These are phyloP conservation scores for Carabus problematicus DNA, from an alignment of 2,888 invertebrate species.

Conservation along the genomic window DNA sequence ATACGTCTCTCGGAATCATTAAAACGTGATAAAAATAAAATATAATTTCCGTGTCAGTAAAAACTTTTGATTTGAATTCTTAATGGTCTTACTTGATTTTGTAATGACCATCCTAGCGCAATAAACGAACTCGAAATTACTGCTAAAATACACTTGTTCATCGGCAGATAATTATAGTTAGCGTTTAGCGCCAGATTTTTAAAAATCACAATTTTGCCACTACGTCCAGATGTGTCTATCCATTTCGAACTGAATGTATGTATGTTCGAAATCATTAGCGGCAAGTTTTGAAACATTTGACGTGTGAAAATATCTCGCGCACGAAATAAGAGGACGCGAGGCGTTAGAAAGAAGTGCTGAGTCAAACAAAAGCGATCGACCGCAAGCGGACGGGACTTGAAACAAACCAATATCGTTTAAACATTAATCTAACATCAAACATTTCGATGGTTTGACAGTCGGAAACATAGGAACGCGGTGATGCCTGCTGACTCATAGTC, in stretches of 20 bases:
- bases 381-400: slow-evolving; percentile 34
- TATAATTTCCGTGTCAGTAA: too few species aligned
- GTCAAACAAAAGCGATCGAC: slow-evolving; percentile 17
- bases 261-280: slow-evolving; percentile 35
- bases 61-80: too few species aligned
- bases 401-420: slow-evolving; percentile 42
- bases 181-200: too few species aligned
- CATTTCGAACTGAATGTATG: slow-evolving; percentile 1
- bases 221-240: too few species aligned
- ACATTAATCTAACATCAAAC: slow-evolving; percentile 41
- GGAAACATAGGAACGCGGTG: slow-evolving; percentile 1
- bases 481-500: slow-evolving; percentile 21
- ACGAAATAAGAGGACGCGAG: neutral
- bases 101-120: too few species aligned
- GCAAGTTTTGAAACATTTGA: slow-evolving; percentile 33
- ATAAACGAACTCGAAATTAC: too few species aligned
- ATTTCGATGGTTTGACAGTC: slow-evolving; percentile 38
- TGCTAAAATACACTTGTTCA: too few species aligned
- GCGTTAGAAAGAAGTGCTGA: slow-evolving; percentile 16
- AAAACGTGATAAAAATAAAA: too few species aligned
- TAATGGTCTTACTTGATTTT: too few species aligned
- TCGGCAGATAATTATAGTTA: too few species aligned
- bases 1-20: too few species aligned
- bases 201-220: too few species aligned
- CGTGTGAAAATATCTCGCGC: slow-evolving; percentile 23